Evolutionary conservation across 1,140 invertebrate species (phyloP).

Genomic region (Apis laboriosa): DNA sequence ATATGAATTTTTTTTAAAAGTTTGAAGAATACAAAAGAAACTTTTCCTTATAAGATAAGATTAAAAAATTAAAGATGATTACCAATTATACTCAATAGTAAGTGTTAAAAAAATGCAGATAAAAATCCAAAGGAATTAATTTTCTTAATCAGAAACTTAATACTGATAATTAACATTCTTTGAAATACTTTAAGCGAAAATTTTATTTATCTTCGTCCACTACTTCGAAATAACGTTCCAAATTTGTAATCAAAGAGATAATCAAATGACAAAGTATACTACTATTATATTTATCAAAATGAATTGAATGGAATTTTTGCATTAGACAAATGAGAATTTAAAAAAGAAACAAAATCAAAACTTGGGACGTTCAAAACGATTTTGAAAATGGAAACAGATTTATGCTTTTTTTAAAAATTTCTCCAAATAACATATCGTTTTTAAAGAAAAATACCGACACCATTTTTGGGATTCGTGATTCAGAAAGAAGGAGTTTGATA

Average conservation of each 20-base stretch:
- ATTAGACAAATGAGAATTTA: neutral
- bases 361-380: neutral
- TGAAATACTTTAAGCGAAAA: neutral
- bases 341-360: neutral
- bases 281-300: neutral
- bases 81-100: neutral
- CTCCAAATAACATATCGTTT: neutral
- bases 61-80: neutral
- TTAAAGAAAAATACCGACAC: neutral
- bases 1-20: too few relatives aligned
- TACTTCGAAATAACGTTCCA: too few relatives aligned
- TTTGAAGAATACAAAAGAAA: too few relatives aligned
- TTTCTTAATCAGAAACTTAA: constrained; percentile 13
- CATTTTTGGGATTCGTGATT: neutral
- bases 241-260: too few relatives aligned
- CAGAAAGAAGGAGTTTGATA: neutral
- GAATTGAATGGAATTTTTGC: too few relatives aligned
- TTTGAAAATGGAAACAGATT: neutral
- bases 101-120: neutral
- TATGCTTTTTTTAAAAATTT: neutral
- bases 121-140: neutral
- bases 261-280: neutral
- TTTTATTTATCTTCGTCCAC: neutral
- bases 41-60: too few relatives aligned
- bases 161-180: constrained; percentile 6